Conservation (phyloP, 2,797 vertebrate species). For the Cynodonichthys magdalenae region DNA sequence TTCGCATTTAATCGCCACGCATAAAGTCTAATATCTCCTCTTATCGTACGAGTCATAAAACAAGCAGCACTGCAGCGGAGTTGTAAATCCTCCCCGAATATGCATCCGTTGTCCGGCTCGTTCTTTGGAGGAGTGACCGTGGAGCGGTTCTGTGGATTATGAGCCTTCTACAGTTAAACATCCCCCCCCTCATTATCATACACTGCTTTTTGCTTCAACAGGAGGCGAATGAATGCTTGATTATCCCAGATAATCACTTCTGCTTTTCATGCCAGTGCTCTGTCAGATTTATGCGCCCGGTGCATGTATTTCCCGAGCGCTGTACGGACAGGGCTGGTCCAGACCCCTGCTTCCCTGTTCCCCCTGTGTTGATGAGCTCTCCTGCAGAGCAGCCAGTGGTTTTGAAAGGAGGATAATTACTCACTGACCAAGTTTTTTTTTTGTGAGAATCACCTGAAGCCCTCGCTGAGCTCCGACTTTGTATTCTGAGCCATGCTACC, state of each 20-base stretch:
- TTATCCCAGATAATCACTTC: conserved; percentile 77
- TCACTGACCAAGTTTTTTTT: conserved; percentile 51
- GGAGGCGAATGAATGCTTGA: conserved; percentile 76
- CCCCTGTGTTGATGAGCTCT: conserved; percentile 53
- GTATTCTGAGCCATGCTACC: conserved; percentile 41
- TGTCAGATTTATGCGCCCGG: conserved; percentile 63
- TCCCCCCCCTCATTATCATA: conserved; percentile 61
- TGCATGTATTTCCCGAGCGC: conserved; percentile 43
- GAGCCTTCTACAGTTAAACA: conserved; percentile 44
- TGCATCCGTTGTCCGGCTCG: conserved; percentile 44
- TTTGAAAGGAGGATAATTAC: conserved; percentile 74
- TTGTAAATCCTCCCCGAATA: conserved; percentile 76
- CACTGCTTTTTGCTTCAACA: conserved; percentile 63
- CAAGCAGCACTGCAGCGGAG: conserved; percentile 53
- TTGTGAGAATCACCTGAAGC: conserved; percentile 67
- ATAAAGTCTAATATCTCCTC: conserved; percentile 74
- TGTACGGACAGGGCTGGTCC: conserved; percentile 34
- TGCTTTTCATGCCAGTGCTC: conserved; percentile 68
- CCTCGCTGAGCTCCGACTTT: conserved; percentile 20
- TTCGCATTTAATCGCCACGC: conserved; percentile 66
- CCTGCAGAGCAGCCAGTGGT: conserved; percentile 60
- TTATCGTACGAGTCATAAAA: conserved; percentile 73
- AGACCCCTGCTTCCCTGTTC: conserved; percentile 10
- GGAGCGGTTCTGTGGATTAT: conserved; percentile 66
- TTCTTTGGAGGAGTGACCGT: conserved; percentile 61